A percentile compares a stretch with the other conserved stretches of the same genome.
phyloP scores from a whole-genome alignment of 2,113 vertebrate genomes.

The Megaleporinus macrocephalus region DNA sequence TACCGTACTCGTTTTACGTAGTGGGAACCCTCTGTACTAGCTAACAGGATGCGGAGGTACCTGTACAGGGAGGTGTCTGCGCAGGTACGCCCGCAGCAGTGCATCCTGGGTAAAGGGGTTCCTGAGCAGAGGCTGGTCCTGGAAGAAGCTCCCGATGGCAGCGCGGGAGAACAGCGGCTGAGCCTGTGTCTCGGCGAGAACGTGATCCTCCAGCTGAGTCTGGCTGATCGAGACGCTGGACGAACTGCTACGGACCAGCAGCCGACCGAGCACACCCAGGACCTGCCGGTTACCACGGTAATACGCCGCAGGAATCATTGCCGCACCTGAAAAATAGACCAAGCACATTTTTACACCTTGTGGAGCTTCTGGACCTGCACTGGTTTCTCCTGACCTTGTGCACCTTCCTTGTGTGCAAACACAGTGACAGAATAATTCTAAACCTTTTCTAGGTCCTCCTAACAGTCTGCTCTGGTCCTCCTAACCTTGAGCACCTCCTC shows the following conservation, averaged over 20 bases:
- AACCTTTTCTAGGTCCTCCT: no score
- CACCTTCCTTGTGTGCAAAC: no score
- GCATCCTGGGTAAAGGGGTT: slow-evolving; percentile 79
- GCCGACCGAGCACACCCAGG: slow-evolving; percentile 7
- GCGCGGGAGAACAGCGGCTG: slow-evolving; percentile 57
- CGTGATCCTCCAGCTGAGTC: neutral
- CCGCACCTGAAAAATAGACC: neutral
- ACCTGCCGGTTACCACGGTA: slow-evolving; percentile 17
- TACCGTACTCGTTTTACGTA: no score
- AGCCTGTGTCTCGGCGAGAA: slow-evolving; percentile 30
- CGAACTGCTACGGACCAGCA: neutral
- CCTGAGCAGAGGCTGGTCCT: slow-evolving; percentile 70
- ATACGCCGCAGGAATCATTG: slow-evolving; percentile 30
- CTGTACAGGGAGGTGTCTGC: slow-evolving; percentile 74
- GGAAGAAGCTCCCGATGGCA: slow-evolving; percentile 70
- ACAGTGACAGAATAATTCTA: no score
- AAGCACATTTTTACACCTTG: slow-evolving; percentile 4
- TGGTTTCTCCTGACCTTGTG: no score
- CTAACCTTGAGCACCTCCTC: no score
- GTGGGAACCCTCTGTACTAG: no score
- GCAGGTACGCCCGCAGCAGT: slow-evolving; percentile 78
- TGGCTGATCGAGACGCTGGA: neutral
- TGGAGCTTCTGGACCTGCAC: no score
- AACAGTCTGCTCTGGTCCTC: no score
- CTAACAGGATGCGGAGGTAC: slow-evolving; percentile 50